Base-by-base conservation (phyloP, 2,113 vertebrate species). In the Eupsittula cactorum region DNA sequence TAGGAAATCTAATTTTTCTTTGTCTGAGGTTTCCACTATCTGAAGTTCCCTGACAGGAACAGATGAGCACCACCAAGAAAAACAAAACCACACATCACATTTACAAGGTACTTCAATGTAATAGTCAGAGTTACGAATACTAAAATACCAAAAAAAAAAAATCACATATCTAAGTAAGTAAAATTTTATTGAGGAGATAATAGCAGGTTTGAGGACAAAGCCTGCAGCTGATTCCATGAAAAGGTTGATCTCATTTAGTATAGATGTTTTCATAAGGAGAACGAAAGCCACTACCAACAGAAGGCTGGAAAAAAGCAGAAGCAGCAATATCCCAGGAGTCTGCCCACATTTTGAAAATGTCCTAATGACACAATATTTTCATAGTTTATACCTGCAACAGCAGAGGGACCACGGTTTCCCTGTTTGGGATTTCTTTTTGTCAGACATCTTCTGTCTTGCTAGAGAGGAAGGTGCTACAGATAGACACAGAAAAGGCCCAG, bases 1-100 rank as follows among this genome's bases (percentile, higher is more conserved):
- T 17, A 88, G 76, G 29, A 83, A 93, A 94, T 86, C 16, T 44
- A 81, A 55, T 86, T 93, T 82, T 88, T 59, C 50, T 84, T 90
- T 80, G 21, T 81, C 90, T 86, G 67, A 67, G 60, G 59, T 64
- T 92, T 90, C 50, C 3, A 5, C 75, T 95, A 86, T 41, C 64
- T 78, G 50, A 93, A 90, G 47, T 78, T 81, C 10, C 42, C 55
- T 71, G 27, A 59, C 55, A 90, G 62, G 50, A 93, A 88, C 0
- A 2, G 21, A 77, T 80, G 41, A 93, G 10, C 9, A 60, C 2
- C 25, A 86, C 7, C 20, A 74, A 88, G 91, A 82, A 35, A 2
- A 49, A 62, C 18, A 24, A 39, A 92, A 47, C 2, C 10, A 73
- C 19, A 46, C 10, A 57, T 39, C 28, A 42, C 24, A 42, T 50